Base-by-base conservation (phyloP, 1,140 invertebrate species). In the Linepithema humile region DNA sequence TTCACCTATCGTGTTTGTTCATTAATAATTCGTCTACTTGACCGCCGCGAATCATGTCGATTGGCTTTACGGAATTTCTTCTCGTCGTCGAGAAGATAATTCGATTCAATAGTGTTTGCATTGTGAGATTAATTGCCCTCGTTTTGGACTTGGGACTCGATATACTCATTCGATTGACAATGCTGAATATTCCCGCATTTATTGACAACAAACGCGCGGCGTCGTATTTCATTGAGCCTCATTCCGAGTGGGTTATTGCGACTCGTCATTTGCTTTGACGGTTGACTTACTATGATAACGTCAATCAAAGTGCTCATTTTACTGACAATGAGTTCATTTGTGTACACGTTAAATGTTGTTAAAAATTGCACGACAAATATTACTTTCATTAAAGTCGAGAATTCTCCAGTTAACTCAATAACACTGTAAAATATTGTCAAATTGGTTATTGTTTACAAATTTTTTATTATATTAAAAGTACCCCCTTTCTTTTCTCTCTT, bases 91-190 rank as follows among this genome's bases (percentile, higher is more conserved):
- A 38, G 40, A 3, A 82, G 69, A 82, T 60, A 73, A 53, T 73
- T 38, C 69, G 69, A 50, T 74, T 59, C 48, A 80, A 82, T 60
- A 35, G 38, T 72, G 40, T 74, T 50, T 82, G 29, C 38, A n/a
- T 12, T 45, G 10, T 35, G 40, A 82, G 78, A 82, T 82, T 82
- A 82, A 82, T 82, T 74, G 70, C 40, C 43, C 23, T 74, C 43
- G 69, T 29, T 69, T 59, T 69, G 78, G 78, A 82, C 78, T 82
- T 82, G 70, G 78, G 69, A 82, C 78, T 74, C 53, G 65, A 60
- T 60, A 10, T 12, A 32, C 40, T 45, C 78, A 26, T 20, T 73
- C 15, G 50, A 45, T 55, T 74, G 67, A 23, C 69, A 77, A 74
- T 17, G 55, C 32, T 48, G 43, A 74, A 60, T 60, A 74, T 74